Conservation (phyloP, 2,797 vertebrate species). For the Mormyrops boulengeri region DNA sequence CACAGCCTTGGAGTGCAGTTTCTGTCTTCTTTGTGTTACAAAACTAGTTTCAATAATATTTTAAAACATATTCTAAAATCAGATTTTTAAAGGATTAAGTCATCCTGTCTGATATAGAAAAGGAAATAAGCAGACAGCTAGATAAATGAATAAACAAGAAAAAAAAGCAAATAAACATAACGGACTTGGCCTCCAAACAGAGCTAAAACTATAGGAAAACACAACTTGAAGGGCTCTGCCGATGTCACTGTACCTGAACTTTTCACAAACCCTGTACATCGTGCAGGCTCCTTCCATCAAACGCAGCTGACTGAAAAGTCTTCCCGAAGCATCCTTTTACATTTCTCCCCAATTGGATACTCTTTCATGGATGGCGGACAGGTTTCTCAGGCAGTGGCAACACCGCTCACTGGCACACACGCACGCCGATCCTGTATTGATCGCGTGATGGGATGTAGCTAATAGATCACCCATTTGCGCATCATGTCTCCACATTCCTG, state of each 20-base stretch:
- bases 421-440: conserved; percentile 32
- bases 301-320: not conserved
- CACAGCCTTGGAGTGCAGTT: not conserved
- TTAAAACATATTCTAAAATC: not conserved
- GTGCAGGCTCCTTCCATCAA: not conserved
- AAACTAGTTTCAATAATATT: not conserved
- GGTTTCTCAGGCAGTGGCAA: conserved; percentile 22
- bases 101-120: not conserved
- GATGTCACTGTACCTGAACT: not conserved
- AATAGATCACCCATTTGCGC: conserved; percentile 34
- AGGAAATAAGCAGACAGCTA: not conserved
- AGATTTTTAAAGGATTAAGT: not conserved
- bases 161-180: not conserved
- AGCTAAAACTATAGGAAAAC: not conserved
- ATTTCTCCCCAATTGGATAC: not conserved
- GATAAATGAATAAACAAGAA: not conserved
- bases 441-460: conserved; percentile 40
- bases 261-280: not conserved
- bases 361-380: not conserved
- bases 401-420: conserved; percentile 24
- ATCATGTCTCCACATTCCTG: conserved; percentile 37
- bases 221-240: not conserved
- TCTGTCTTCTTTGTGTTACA: not conserved
- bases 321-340: not conserved
- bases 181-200: not conserved